Evolutionary conservation across 2,888 invertebrate species (phyloP), one percentile per base, ranked within the genome.

Genomic region (Callinectes sapidus): DNA sequence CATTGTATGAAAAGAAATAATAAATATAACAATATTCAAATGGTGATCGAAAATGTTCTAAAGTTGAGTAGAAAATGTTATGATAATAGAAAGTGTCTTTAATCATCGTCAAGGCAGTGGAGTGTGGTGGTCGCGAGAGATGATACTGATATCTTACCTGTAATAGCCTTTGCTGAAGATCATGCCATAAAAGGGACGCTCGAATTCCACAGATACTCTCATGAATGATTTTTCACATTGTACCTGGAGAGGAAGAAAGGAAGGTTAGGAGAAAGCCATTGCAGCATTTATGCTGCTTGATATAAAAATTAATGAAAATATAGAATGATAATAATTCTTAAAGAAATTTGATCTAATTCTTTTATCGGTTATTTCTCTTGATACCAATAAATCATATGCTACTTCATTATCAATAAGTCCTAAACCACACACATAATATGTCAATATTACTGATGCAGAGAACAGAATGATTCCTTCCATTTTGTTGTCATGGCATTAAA

Each of bases 191-290:
- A 98, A 98, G 23, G 98, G 98, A 89, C 98, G 97, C 96, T 98
- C 98, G 96, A 98, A 99, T 96, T 98, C 98, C 95, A 99, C 98
- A 96, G 98, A 98, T 92, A 98, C 98, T 91, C 98, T 97, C 98
- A 98, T 98, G 96, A 98, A 98, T 89, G 98, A 98, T 96, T 98
- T 98, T 96, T 98, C 98, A 96, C 98, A 98, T 96, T 98, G 98
- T 95, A 98, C 98, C 96, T 98, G 98, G 94, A 0, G 35, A 71
- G 28, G 71, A 71, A 28, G n/a, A 28, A 71, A 28, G 28, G 28
- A 71, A 28, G 71, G n/a, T 71, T n/a, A 71, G 28, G 28, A 61
- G 61, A 3, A 23, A 61, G 61, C 23, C 61, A 61, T 23, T 23
- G 18, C 6, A 48, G 10, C 48, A 61, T 61, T 23, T 23, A 18